phyloP scores from a whole-genome alignment of 1,140 invertebrate genomes.

The Hycleus cichorii region DNA sequence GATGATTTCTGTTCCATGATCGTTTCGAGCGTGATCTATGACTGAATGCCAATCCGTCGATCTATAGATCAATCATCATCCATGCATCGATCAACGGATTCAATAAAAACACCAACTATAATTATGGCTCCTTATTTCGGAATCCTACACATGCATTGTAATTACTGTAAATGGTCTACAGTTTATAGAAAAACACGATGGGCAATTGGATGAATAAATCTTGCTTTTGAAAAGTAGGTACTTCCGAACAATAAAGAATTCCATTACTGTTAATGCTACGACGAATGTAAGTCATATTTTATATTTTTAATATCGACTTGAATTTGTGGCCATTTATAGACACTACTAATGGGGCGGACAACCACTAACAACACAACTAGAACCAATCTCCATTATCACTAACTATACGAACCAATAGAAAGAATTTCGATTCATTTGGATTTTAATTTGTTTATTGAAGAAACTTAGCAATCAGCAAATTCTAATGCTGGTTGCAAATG shows the following conservation, averaged over 20 bases:
- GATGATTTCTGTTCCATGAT: not conserved
- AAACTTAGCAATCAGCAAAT: too few species aligned
- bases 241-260: conserved; percentile 21
- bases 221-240: conserved; percentile 16
- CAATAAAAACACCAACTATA: conserved; percentile 31
- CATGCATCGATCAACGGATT: conserved; percentile 30
- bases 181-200: conserved; percentile 24
- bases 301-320: conserved; percentile 16
- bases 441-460: too few species aligned
- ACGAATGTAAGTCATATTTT: conserved; percentile 22
- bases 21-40: conserved; percentile 32
- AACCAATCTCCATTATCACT: too few species aligned
- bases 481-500: conserved; percentile 15
- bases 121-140: conserved; percentile 34
- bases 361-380: too few species aligned
- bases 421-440: too few species aligned
- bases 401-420: too few species aligned
- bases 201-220: conserved; percentile 31
- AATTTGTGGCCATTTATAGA: conserved; percentile 15
- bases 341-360: conserved; percentile 4
- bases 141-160: conserved; percentile 35
- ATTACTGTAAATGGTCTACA: conserved; percentile 32
- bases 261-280: conserved; percentile 21
- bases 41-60: conserved; percentile 31
- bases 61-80: conserved; percentile 31